phyloP scores from a whole-genome alignment of 2,113 vertebrate genomes.

The Oreochromis niloticus region DNA sequence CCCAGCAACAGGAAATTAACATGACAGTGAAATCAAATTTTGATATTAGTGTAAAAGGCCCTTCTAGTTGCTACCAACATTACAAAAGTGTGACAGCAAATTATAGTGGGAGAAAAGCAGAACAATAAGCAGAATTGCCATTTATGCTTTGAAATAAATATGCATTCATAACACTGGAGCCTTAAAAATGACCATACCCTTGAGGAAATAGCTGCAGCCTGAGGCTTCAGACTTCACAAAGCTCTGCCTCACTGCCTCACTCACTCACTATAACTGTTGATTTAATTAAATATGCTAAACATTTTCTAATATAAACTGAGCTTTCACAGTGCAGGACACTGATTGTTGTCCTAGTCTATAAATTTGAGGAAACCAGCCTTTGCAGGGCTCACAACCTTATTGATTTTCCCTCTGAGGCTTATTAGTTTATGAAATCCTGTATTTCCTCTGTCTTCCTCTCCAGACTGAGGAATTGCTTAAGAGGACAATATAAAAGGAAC shows the following conservation, averaged over 20 bases:
- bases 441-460: constrained; percentile 38
- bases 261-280: constrained; percentile 3
- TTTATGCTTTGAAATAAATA: constrained; percentile 27
- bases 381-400: constrained; percentile 18
- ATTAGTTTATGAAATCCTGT: constrained; percentile 61
- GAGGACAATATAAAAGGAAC: neutral
- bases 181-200: constrained; percentile 2
- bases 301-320: constrained; percentile 12
- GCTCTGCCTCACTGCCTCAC: neutral
- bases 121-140: constrained; percentile 9
- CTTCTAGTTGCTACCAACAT: neutral
- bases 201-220: neutral
- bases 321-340: neutral
- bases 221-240: constrained; percentile 6
- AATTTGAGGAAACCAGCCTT: constrained; percentile 34
- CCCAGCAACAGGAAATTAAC: constrained; percentile 42
- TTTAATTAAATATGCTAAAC: neutral
- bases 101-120: neutral
- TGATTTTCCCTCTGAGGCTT: constrained; percentile 41
- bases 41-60: constrained; percentile 16
- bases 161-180: constrained; percentile 12
- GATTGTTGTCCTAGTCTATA: constrained; percentile 26
- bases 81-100: neutral
- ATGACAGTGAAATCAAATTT: constrained; percentile 45
- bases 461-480: neutral